Base-by-base conservation (phyloP, 2,888 invertebrate species). In the Caenorhabditis becei region DNA sequence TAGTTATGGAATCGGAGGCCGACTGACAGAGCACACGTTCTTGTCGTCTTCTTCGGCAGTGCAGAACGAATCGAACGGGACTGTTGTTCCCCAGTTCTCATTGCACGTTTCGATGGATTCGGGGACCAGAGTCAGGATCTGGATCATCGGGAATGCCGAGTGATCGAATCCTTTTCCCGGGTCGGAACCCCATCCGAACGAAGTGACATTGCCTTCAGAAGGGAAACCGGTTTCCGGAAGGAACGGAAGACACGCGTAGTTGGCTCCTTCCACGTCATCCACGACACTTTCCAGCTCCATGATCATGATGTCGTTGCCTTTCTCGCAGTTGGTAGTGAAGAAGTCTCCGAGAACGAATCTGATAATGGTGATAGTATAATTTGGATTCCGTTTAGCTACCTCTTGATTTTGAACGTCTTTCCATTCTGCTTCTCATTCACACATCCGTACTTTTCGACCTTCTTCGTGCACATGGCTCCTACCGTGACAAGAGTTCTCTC, bases 161-260 rank as follows among this genome's bases (percentile, higher is more conserved):
- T 63, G 18, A 41, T 75, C 69, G 28, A 61, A 80, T 18, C 67
- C 75, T 47, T 72, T 71, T 24, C 66, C 66, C 16, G 62, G 80
- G 51, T 80, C 80, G 18, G 74, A 56, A 16, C 80, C 80, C 80
- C 80, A 80, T 59, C 80, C 80, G 23, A 80, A 80, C 2, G 80
- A 69, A 2, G 63, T 80, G 18, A 80, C 71, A 20, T 44, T 62
- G 35, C 26, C 11, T 20, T 26, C 61, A 2, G 53, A 11, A n/a
- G 32, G 32, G 14, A 54, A 44, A 11, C 18, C 3, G 1, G 41
- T 32, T 0, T 53, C n/a, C 11, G 53, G 54, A 32, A 62, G 24
- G 32, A 74, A 74, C 3, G 80, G 80, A 8, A 80, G 65, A 53
- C 80, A 80, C 0, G 61, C 80, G 51, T 80, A 66, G 18, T 80